Evolutionary conservation across 2,888 invertebrate species (phyloP).

Genomic region (Harpalus rufipes): DNA sequence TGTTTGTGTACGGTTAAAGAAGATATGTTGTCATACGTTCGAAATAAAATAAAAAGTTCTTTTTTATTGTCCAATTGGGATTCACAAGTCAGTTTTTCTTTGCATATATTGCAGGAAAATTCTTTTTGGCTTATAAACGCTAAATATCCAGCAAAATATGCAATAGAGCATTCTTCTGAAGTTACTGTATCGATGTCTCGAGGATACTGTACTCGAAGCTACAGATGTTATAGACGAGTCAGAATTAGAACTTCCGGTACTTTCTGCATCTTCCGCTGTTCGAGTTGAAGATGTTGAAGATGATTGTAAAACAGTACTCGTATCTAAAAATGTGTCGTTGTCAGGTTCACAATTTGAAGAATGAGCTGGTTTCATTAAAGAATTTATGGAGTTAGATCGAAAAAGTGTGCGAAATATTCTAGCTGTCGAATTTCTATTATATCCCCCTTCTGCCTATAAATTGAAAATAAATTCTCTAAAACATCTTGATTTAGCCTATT

Average conservation of each 20-base stretch:
- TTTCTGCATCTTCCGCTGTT: background rate
- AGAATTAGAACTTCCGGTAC: background rate
- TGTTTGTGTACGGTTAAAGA: background rate
- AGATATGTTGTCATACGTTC: slow-evolving; percentile 9
- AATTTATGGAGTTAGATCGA: background rate
- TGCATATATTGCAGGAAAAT: slow-evolving; percentile 16
- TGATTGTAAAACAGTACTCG: background rate
- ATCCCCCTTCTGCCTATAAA: too few relatives aligned
- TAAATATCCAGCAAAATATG: slow-evolving; percentile 41
- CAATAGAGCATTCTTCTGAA: slow-evolving; percentile 11
- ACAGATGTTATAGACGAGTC: background rate
- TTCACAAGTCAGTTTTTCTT: background rate
- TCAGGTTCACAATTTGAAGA: slow-evolving; percentile 61
- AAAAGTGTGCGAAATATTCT: slow-evolving; percentile 1
- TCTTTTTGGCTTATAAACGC: slow-evolving; percentile 5
- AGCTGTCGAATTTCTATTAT: too few relatives aligned
- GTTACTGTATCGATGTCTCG: background rate
- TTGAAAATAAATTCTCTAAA: too few relatives aligned
- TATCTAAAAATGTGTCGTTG: slow-evolving; percentile 29
- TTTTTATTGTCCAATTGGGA: background rate
- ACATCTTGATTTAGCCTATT: too few relatives aligned
- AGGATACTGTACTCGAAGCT: background rate
- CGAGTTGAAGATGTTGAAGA: background rate
- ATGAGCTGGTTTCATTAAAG: background rate
- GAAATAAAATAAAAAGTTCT: slow-evolving; percentile 23